phyloP scores from a whole-genome alignment of 2,888 invertebrate species.

The Graphium colonna region DNA sequence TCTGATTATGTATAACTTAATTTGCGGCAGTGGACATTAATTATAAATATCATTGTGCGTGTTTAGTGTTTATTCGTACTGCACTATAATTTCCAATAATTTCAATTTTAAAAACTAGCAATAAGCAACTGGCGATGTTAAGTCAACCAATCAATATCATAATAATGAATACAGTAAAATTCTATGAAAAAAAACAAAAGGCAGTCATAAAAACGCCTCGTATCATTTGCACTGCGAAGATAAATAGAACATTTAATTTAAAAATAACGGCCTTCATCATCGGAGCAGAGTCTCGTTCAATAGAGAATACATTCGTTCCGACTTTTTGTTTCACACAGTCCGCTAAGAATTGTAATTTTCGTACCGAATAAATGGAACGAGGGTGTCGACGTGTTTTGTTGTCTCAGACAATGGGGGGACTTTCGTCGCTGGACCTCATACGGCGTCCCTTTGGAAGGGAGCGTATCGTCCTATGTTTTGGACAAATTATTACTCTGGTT shows the following conservation, averaged over 20 bases:
- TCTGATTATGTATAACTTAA: too few relatives aligned
- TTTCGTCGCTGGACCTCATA: conserved; percentile 63
- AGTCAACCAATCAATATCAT: too few relatives aligned
- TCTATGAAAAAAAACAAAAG: neutral
- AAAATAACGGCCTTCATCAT: conserved; percentile 69
- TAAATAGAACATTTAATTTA: conserved; percentile 53
- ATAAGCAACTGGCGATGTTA: too few relatives aligned
- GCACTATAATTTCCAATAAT: too few relatives aligned
- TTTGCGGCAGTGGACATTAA: too few relatives aligned
- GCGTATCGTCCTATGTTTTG: conserved; percentile 64
- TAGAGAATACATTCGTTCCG: conserved; percentile 58
- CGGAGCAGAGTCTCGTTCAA: conserved; percentile 50
- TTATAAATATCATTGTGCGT: too few relatives aligned
- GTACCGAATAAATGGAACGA: conserved; percentile 64
- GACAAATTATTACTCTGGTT: conserved; percentile 78
- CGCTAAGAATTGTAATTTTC: conserved; percentile 58
- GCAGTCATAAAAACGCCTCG: conserved; percentile 26
- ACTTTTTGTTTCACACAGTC: conserved; percentile 60
- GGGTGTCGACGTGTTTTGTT: conserved; percentile 77
- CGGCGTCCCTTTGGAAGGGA: conserved; percentile 64
- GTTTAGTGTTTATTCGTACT: too few relatives aligned
- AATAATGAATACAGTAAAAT: neutral
- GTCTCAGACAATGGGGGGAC: conserved; percentile 62
- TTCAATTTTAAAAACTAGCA: too few relatives aligned
- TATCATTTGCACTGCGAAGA: conserved; percentile 35